phyloP scores from a whole-genome alignment of 2,888 invertebrate genomes.

The Allophyes oxyacanthae region DNA sequence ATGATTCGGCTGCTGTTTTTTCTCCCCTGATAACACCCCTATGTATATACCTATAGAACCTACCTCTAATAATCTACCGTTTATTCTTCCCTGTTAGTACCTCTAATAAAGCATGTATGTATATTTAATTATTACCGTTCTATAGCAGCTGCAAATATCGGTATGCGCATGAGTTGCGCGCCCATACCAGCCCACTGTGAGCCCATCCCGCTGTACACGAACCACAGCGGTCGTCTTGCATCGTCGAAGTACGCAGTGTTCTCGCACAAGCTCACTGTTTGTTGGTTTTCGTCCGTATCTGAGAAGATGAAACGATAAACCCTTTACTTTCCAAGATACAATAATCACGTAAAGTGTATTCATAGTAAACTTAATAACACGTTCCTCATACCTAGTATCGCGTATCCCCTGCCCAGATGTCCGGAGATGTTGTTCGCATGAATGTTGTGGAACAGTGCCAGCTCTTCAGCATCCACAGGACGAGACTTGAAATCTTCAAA shows the following conservation, averaged over 20 bases:
- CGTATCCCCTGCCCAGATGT: conserved; percentile 69
- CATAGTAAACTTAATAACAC: too few relatives aligned
- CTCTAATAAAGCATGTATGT: not conserved
- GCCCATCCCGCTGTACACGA: conserved; percentile 93
- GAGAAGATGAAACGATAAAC: conserved; percentile 41
- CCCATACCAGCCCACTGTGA: conserved; percentile 93
- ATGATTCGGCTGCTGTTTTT: too few relatives aligned
- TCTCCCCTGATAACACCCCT: too few relatives aligned
- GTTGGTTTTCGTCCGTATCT: conserved; percentile 66
- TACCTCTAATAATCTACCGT: too few relatives aligned
- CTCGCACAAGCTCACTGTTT: conserved; percentile 67
- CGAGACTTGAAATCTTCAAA: not conserved
- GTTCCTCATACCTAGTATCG: not conserved
- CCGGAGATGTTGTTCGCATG: conserved; percentile 25
- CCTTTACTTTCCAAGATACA: too few relatives aligned
- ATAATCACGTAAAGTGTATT: too few relatives aligned
- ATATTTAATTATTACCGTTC: conserved; percentile 67
- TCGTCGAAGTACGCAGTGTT: conserved; percentile 71
- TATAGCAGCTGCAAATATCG: conserved; percentile 89
- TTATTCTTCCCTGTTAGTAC: too few relatives aligned
- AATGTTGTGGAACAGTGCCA: conserved; percentile 4
- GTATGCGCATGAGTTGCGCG: conserved; percentile 89
- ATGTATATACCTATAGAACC: too few relatives aligned
- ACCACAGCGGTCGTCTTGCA: conserved; percentile 90
- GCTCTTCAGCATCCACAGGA: conserved; percentile 6